Percentiles rank a stretch among this genome's conserved stretches.
Evolutionary conservation across 2,888 invertebrate genomes (phyloP).

Genomic region (Synergus itoensis): DNA sequence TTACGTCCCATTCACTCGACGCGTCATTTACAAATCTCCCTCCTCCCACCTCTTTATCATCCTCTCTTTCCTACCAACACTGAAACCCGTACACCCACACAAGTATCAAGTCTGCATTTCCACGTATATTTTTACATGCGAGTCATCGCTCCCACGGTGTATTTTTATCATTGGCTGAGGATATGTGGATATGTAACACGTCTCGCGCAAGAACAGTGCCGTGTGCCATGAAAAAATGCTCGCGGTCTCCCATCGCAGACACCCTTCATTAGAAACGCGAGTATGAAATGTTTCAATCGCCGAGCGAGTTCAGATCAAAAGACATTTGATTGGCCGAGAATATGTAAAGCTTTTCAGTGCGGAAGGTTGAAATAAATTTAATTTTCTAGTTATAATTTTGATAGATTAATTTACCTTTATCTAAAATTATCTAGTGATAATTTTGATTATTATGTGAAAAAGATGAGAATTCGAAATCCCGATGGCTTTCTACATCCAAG

Average conservation of each 20-base stretch:
- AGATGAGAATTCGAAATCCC: too few relatives aligned
- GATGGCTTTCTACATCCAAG: too few relatives aligned
- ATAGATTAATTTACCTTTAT: too few relatives aligned
- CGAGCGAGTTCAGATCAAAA: neutral
- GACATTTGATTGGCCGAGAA: too few relatives aligned
- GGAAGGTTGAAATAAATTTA: too few relatives aligned
- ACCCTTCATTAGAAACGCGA: neutral
- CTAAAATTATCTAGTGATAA: too few relatives aligned
- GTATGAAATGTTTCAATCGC: constrained; percentile 19
- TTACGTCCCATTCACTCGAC: constrained; percentile 64
- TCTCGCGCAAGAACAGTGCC: constrained; percentile 44
- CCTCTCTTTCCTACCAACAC: constrained; percentile 50
- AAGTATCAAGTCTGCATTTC: constrained; percentile 68
- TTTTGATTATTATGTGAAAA: too few relatives aligned
- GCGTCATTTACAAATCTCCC: constrained; percentile 58
- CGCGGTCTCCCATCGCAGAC: neutral
- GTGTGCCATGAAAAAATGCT: constrained; percentile 39
- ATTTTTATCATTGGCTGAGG: constrained; percentile 72
- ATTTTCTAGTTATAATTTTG: too few relatives aligned
- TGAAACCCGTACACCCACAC: constrained; percentile 50
- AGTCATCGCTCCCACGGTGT: constrained; percentile 77
- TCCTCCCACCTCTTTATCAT: constrained; percentile 53
- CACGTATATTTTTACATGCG: constrained; percentile 76
- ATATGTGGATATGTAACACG: constrained; percentile 62
- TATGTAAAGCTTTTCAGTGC: too few relatives aligned